phyloP scores from a whole-genome alignment of 2,113 vertebrate species.

The Connochaetes taurinus region DNA sequence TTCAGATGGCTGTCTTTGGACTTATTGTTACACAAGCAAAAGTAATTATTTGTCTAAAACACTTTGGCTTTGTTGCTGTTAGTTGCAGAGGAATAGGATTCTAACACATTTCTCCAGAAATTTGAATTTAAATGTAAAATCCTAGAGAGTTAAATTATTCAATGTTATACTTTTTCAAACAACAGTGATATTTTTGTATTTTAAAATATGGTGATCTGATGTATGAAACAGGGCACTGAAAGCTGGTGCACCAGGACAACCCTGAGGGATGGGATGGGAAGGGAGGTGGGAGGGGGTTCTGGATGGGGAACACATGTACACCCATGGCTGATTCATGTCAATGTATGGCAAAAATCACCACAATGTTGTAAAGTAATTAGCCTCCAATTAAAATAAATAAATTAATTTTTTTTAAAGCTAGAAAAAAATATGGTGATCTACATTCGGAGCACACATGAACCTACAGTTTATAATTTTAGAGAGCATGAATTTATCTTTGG shows the following conservation, averaged over 20 bases:
- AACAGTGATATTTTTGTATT: constrained; percentile 65
- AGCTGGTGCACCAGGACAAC: not conserved
- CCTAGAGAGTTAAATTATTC: constrained; percentile 63
- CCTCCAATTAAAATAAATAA: not conserved
- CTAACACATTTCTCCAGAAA: not conserved
- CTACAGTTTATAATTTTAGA: not conserved
- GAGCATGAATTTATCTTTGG: not conserved
- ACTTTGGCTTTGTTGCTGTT: not conserved
- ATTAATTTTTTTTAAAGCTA: constrained; percentile 65
- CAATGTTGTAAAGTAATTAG: not conserved
- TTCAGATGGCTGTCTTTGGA: not conserved
- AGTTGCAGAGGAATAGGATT: not conserved
- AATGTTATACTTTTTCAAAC: constrained; percentile 74
- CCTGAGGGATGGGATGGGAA: not conserved
- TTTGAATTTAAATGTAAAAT: constrained; percentile 58
- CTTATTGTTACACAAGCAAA: not conserved
- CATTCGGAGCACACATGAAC: constrained; percentile 68
- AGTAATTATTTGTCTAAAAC: not conserved
- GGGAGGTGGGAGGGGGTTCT: not conserved
- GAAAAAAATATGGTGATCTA: constrained; percentile 67
- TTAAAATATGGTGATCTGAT: constrained; percentile 68
- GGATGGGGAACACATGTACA: not conserved
- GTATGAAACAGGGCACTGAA: not conserved
- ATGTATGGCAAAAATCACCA: not conserved
- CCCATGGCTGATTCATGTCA: not conserved